A percentile compares a stretch with the other conserved stretches of the same genome.
Evolutionary conservation across 2,113 vertebrate species (phyloP).

Genomic region (Vidua chalybeata): DNA sequence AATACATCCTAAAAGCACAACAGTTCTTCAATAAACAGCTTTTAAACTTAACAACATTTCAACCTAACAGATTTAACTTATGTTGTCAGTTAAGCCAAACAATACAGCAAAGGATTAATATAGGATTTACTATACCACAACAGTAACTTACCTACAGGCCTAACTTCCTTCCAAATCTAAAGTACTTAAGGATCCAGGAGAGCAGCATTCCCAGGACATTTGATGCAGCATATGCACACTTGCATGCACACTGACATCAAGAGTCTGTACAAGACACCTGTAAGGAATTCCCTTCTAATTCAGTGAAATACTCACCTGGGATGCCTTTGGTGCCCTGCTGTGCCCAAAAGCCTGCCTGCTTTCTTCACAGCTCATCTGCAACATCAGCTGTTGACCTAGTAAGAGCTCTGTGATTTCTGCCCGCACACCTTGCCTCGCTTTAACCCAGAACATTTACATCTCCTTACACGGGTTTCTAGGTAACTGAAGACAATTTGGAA

Average conservation of each 20-base stretch:
- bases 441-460: background rate
- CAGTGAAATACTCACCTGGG: background rate
- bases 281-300: background rate
- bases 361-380: background rate
- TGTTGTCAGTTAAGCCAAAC: background rate
- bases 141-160: background rate
- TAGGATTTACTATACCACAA: background rate
- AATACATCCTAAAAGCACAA: background rate
- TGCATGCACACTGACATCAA: background rate
- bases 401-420: background rate
- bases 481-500: background rate
- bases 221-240: background rate
- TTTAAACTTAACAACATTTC: background rate
- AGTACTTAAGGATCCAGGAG: background rate
- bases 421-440: fast-evolving
- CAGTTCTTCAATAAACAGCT: background rate
- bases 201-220: background rate
- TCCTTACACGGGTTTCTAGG: background rate
- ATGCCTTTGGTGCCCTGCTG: background rate
- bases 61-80: background rate
- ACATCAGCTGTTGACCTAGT: background rate
- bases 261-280: background rate
- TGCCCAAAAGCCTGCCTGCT: background rate
- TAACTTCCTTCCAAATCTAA: background rate
- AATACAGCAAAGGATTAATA: background rate